Conservation (phyloP, 2,113 vertebrate species). For the Siniperca chuatsi region DNA sequence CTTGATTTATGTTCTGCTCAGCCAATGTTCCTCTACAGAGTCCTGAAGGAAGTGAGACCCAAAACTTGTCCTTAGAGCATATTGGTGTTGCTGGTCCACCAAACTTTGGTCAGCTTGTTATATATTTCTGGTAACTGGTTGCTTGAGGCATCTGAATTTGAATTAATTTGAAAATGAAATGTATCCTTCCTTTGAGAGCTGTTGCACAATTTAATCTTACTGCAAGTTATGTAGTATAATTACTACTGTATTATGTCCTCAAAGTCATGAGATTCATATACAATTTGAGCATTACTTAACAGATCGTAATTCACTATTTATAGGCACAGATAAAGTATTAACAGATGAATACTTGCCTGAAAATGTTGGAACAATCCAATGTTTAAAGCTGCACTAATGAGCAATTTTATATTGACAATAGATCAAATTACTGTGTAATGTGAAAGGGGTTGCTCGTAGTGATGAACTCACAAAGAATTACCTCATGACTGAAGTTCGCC, state of each 20-base stretch:
- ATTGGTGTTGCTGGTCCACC: neutral
- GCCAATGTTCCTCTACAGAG: neutral
- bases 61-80: neutral
- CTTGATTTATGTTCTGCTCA: slow-evolving; percentile 44
- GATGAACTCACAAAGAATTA: too few species aligned
- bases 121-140: neutral
- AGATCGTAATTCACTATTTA: neutral
- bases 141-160: neutral
- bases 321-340: neutral
- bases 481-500: too few species aligned
- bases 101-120: neutral
- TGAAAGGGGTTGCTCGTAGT: too few species aligned
- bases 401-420: too few species aligned
- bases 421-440: too few species aligned
- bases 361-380: too few species aligned
- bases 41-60: neutral
- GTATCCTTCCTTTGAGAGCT: too few species aligned
- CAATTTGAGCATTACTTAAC: neutral
- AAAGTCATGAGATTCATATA: neutral
- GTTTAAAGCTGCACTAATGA: too few species aligned
- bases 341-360: neutral
- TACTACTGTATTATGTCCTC: neutral
- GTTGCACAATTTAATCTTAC: too few species aligned
- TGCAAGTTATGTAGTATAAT: neutral
- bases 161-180: too few species aligned